Evolutionary conservation across 1,140 invertebrate genomes (phyloP), one percentile per base, ranked within the genome.

Genomic region (Leptoteleia sp.): DNA sequence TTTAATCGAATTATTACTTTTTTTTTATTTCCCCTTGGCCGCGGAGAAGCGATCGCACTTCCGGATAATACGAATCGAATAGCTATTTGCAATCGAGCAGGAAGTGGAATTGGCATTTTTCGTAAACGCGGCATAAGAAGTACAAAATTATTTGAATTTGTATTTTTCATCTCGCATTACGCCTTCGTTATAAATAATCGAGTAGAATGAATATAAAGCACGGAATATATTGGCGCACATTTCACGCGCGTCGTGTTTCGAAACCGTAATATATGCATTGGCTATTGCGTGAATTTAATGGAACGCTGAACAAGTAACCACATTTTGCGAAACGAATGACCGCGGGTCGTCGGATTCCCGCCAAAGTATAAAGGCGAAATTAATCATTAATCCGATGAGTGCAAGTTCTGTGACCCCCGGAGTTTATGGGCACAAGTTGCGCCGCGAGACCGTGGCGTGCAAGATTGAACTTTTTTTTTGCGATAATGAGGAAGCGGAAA

Each of bases 341-440:
- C 33, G 42, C 22, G 15, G 19, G 16, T 19, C 31, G 8, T 1
- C 16, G 52, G 35, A 68, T 48, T 70, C 35, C 31, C 37, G 52
- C 29, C 6, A 13, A 3, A 9, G 12, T 35, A 31, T 50, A 57
- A 48, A 48, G 15, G 19, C 19, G 8, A 55, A 59, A 70, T 57
- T 57, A 70, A 70, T 70, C 50, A 55, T 68, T 68, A 67, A 67
- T 68, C 31, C 19, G 64, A 68, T 47, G 48, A 68, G 42, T 54
- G 47, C 19, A 27, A 55, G 40, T 35, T 7, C 25, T 37, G 38
- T 37, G 35, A 67, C 45, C 61, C 9, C 4, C 4, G 22, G 45
- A 40, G 25, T 64, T 64, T 42, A 64, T 50, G 59, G 31, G 15
- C 13, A 64, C 16, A 64, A 64, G 40, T 64, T 50, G 47, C 54